Conservation (phyloP, 2,888 invertebrate species). For the Colostygia pectinataria region DNA sequence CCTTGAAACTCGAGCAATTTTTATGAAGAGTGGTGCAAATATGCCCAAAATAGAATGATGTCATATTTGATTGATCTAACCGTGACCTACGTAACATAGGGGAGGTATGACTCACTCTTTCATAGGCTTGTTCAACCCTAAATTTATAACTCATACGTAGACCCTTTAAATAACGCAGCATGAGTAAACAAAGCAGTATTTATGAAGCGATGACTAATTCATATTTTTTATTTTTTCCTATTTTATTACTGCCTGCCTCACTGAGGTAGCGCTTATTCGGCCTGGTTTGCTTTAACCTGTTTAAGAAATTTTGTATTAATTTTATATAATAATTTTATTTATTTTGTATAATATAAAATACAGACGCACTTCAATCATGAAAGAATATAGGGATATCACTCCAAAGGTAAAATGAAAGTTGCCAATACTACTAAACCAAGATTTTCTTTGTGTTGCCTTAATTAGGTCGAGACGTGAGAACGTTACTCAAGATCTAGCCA, state of each 20-base stretch:
- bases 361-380: too few relatives aligned
- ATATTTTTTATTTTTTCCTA: not conserved
- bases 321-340: too few relatives aligned
- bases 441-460: constrained; percentile 8
- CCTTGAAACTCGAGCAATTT: not conserved
- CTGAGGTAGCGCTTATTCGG: too few relatives aligned
- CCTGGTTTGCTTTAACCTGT: too few relatives aligned
- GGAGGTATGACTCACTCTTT: constrained; percentile 22
- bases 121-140: constrained; percentile 23
- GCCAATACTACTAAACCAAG: too few relatives aligned
- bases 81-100: constrained; percentile 23
- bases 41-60: constrained; percentile 8
- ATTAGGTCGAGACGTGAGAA: constrained; percentile 12
- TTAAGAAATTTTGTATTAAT: too few relatives aligned
- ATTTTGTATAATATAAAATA: too few relatives aligned
- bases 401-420: too few relatives aligned
- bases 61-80: constrained; percentile 19
- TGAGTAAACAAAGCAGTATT: constrained; percentile 16
- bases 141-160: constrained; percentile 11
- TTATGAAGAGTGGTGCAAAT: not conserved
- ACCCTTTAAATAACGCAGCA: constrained; percentile 12
- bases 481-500: not conserved
- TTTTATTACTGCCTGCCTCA: too few relatives aligned
- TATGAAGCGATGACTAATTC: constrained; percentile 4
- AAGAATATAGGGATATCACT: too few relatives aligned